Percentiles rank a stretch among this genome's conserved stretches.
Evolutionary conservation across 64 coral and sea anemone genomes (phyloP).

Genomic region (Pocillopora damicornis): DNA sequence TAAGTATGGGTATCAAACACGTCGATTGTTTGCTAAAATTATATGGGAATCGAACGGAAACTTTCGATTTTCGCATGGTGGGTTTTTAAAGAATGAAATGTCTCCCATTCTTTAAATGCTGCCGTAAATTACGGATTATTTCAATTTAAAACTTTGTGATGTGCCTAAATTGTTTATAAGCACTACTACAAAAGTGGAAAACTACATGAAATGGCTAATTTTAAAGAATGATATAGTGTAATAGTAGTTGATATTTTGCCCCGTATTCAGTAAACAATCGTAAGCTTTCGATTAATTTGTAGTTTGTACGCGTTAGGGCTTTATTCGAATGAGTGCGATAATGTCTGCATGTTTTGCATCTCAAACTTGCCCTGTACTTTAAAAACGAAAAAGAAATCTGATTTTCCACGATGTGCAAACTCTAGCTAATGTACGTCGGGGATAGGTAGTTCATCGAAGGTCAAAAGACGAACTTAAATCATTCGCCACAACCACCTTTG

Average conservation of each 20-base stretch:
- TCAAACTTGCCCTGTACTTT: neutral
- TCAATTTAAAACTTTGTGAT: neutral
- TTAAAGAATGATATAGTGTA: neutral
- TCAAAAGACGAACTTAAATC: neutral
- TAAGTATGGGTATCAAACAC: neutral
- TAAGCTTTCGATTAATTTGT: neutral
- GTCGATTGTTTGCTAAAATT: neutral
- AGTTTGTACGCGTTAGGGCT: neutral
- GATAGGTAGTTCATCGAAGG: neutral
- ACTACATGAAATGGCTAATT: neutral
- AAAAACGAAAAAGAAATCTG: neutral
- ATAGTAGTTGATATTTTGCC: neutral
- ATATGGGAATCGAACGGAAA: neutral
- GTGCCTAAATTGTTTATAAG: neutral
- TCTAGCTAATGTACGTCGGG: neutral
- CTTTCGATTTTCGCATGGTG: conserved; percentile 1
- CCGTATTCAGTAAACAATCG: neutral
- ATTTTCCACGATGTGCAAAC: neutral
- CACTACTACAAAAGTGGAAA: neutral
- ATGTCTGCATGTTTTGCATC: neutral
- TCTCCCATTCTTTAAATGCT: conserved; percentile 1
- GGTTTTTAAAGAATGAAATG: conserved; percentile 1
- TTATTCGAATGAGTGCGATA: neutral
- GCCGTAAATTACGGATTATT: neutral
- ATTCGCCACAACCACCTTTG: neutral